Evolutionary conservation across 2,113 vertebrate genomes (phyloP).

Genomic region (Serilophus lunatus): DNA sequence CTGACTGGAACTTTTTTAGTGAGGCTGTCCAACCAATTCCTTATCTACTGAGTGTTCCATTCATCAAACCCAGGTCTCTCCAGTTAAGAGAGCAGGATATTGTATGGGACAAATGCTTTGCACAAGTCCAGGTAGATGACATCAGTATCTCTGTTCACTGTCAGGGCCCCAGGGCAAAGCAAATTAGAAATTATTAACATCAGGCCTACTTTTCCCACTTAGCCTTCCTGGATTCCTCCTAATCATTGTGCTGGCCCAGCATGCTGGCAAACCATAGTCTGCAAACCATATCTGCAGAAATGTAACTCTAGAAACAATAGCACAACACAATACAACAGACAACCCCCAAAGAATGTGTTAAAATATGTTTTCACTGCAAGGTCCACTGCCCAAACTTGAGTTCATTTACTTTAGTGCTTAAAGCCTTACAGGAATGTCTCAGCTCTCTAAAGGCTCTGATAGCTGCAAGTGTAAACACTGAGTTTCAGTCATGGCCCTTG

Average conservation of each 20-base stretch:
- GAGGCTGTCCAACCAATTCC: neutral
- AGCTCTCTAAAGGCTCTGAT: neutral
- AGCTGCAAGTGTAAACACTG: neutral
- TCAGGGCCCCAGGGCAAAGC: neutral
- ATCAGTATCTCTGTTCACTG: neutral
- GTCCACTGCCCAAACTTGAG: neutral
- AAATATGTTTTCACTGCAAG: neutral
- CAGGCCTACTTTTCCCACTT: neutral
- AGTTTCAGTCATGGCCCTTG: neutral
- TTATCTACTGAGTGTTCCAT: neutral
- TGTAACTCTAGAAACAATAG: neutral
- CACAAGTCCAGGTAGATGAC: neutral
- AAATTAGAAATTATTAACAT: neutral
- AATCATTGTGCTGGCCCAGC: neutral
- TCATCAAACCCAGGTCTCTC: neutral
- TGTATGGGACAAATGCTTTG: neutral
- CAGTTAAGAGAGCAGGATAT: neutral
- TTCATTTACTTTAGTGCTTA: constrained; percentile 33
- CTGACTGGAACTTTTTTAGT: neutral
- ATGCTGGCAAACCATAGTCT: neutral
- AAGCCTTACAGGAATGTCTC: neutral
- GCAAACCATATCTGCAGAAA: neutral
- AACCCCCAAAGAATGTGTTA: neutral
- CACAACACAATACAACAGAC: neutral
- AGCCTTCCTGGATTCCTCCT: neutral